These are phyloP conservation scores for Percopsis transmontana DNA, from an alignment of 2,113 vertebrate genomes.

Conservation along the genomic window DNA sequence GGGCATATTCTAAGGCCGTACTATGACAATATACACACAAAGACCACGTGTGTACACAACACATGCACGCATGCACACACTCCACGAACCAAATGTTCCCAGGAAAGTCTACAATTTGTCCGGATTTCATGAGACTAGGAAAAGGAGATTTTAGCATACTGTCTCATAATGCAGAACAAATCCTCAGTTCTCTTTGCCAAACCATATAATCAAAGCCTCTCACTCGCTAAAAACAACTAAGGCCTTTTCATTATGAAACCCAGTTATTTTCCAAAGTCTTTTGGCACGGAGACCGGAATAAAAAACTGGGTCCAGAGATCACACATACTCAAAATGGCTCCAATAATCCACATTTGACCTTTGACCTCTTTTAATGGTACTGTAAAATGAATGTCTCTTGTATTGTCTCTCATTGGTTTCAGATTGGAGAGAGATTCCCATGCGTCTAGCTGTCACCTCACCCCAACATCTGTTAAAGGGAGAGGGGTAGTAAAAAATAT, in stretches of 20 bases:
- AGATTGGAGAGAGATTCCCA: slow-evolving; percentile 36
- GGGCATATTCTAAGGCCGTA: slow-evolving; percentile 30
- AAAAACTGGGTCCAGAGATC: slow-evolving; percentile 17
- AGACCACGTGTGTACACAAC: slow-evolving; percentile 17
- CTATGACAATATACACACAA: slow-evolving; percentile 28
- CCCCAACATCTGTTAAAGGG: slow-evolving; percentile 72
- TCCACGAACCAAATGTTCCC: slow-evolving; percentile 21
- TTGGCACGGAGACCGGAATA: background rate
- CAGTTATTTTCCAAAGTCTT: slow-evolving; percentile 18
- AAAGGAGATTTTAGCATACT: slow-evolving; percentile 41
- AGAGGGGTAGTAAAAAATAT: slow-evolving; percentile 65
- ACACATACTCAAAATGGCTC: slow-evolving; percentile 13
- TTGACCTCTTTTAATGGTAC: slow-evolving; percentile 20
- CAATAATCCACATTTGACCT: slow-evolving; percentile 37
- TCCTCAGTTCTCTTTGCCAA: slow-evolving; percentile 40
- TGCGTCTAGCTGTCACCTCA: slow-evolving; percentile 26
- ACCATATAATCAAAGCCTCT: slow-evolving; percentile 50
- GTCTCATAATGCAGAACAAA: slow-evolving; percentile 54
- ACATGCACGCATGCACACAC: slow-evolving; percentile 30
- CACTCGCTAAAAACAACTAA: slow-evolving; percentile 32
- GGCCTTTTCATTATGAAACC: slow-evolving; percentile 28
- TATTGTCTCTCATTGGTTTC: slow-evolving; percentile 26
- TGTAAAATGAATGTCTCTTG: slow-evolving; percentile 27
- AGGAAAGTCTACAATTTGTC: slow-evolving; percentile 54
- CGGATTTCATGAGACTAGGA: slow-evolving; percentile 45